Conservation (phyloP, 2,797 vertebrate genomes). For the Falco biarmicus region DNA sequence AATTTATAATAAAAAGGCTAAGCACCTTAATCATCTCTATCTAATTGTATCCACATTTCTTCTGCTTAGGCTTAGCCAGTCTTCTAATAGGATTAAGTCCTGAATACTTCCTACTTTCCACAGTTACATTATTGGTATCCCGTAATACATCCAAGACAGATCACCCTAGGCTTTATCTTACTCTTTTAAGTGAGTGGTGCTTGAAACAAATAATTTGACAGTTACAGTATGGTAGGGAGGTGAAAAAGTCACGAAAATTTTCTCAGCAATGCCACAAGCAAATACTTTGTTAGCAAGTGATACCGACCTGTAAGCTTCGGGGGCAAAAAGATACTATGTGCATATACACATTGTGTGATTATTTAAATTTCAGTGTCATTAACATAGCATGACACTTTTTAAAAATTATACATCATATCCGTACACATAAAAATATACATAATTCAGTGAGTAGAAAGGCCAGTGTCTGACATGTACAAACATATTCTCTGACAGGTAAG, state of each 20-base stretch:
- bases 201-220: background rate
- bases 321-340: background rate
- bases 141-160: background rate
- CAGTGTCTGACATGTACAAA: background rate
- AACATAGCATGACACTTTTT: background rate
- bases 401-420: background rate
- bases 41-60: background rate
- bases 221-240: background rate
- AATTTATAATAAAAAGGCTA: background rate
- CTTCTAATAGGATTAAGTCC: background rate
- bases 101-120: background rate
- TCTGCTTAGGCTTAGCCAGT: background rate
- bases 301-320: fast-evolving
- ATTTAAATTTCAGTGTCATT: background rate
- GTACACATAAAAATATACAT: background rate
- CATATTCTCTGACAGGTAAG: background rate
- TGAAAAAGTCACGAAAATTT: background rate
- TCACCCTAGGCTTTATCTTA: background rate
- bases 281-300: background rate
- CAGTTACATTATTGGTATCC: background rate
- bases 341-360: background rate
- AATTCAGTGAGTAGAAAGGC: background rate
- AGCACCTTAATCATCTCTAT: background rate
- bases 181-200: background rate
- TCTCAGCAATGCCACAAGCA: background rate